A percentile compares a stretch with the other conserved stretches of the same genome.
phyloP scores from a whole-genome alignment of 2,797 vertebrate genomes.

The Cichlasoma orientale region DNA sequence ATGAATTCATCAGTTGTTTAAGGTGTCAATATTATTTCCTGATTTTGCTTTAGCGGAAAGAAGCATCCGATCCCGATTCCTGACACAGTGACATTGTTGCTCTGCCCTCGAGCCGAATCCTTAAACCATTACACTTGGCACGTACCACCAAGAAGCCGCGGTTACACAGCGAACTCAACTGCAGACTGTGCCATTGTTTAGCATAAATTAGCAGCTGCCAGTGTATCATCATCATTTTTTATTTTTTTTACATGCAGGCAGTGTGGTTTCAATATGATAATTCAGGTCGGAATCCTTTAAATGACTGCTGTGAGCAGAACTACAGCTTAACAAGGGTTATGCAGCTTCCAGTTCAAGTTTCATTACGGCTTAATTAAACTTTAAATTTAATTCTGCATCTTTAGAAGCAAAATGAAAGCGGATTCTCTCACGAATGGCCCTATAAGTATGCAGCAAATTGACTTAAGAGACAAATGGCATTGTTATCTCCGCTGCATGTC shows the following conservation, averaged over 20 bases:
- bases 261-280: slow-evolving; percentile 21
- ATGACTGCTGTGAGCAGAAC: slow-evolving; percentile 44
- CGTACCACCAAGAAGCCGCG: slow-evolving; percentile 8
- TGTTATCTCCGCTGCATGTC: slow-evolving; percentile 68
- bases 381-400: slow-evolving; percentile 70
- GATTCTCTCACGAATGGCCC: slow-evolving; percentile 27
- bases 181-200: slow-evolving; percentile 13
- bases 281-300: slow-evolving; percentile 29
- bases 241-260: neutral
- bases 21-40: slow-evolving; percentile 74
- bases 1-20: slow-evolving; percentile 79
- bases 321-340: slow-evolving; percentile 51
- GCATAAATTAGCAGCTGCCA: slow-evolving; percentile 1
- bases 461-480: slow-evolving; percentile 66
- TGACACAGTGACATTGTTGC: slow-evolving; percentile 51
- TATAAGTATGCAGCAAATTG: slow-evolving; percentile 59
- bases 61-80: slow-evolving; percentile 54
- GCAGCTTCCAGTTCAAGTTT: slow-evolving; percentile 59
- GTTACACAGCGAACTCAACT: slow-evolving; percentile 16
- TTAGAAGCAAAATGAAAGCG: slow-evolving; percentile 54
- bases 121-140: slow-evolving; percentile 54
- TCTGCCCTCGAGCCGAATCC: slow-evolving; percentile 66
- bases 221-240: neutral
- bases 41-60: slow-evolving; percentile 52
- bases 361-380: slow-evolving; percentile 73